A percentile compares a stretch with the other conserved stretches of the same genome.
Conservation (phyloP, 2,888 invertebrate species). For the Drosophila neotestacea region DNA sequence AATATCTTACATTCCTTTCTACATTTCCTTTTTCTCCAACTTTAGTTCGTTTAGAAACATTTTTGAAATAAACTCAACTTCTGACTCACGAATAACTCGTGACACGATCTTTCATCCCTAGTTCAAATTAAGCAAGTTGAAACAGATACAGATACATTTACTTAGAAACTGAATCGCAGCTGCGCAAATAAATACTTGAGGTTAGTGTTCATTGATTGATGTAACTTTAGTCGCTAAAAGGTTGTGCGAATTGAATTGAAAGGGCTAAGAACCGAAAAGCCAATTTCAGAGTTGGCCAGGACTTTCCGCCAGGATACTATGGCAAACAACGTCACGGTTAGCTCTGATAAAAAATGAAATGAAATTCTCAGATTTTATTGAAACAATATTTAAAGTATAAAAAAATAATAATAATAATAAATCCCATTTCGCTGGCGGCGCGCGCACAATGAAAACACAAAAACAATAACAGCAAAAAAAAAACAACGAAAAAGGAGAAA, state of each 20-base stretch:
- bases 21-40: too few relatives aligned
- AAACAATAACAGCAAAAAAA: conserved; percentile 40
- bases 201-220: conserved; percentile 40
- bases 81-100: conserved; percentile 4
- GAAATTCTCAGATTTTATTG: conserved; percentile 58
- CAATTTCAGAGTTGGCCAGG: conserved; percentile 37
- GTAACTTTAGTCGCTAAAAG: conserved; percentile 75
- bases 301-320: neutral
- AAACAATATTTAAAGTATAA: conserved; percentile 77
- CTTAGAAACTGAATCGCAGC: conserved; percentile 52
- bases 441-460: conserved; percentile 72
- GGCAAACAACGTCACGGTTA: neutral
- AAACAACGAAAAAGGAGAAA: conserved; percentile 7
- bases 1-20: too few relatives aligned
- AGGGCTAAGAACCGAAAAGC: conserved; percentile 52
- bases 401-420: conserved; percentile 70
- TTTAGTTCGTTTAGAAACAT: too few relatives aligned
- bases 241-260: conserved; percentile 42
- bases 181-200: conserved; percentile 71
- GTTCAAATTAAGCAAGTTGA: conserved; percentile 50
- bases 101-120: conserved; percentile 33
- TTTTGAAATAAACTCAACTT: too few relatives aligned
- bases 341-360: conserved; percentile 34
- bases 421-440: conserved; percentile 73
- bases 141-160: conserved; percentile 66